phyloP scores from a whole-genome alignment of 2,113 vertebrate species.

The Nycticebus coucang region DNA sequence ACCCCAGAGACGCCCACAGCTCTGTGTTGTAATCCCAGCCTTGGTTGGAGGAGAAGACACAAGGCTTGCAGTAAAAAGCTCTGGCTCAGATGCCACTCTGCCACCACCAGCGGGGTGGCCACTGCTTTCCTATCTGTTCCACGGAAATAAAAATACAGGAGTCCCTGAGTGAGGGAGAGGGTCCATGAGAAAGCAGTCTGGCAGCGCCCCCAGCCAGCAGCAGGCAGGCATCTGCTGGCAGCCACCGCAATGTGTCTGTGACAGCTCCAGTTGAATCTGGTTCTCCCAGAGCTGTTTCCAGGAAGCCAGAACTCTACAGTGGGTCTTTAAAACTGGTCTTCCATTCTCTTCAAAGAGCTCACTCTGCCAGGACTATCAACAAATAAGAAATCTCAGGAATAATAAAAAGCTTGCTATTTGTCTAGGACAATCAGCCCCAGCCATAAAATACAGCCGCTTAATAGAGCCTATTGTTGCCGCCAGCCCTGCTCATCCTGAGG shows the following conservation, averaged over 20 bases:
- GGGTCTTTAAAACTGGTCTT: not conserved
- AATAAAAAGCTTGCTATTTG: constrained; percentile 56
- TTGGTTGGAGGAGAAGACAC: not conserved
- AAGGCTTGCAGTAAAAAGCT: not conserved
- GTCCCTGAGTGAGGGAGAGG: not conserved
- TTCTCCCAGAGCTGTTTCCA: not conserved
- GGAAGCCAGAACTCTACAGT: not conserved
- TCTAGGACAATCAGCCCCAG: constrained; percentile 48
- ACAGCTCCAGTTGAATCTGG: not conserved
- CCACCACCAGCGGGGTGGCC: not conserved
- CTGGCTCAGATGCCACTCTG: not conserved
- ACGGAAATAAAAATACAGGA: not conserved
- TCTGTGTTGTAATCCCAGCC: not conserved
- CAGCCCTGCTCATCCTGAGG: fast-evolving
- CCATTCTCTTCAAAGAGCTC: not conserved
- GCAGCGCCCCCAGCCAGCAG: not conserved
- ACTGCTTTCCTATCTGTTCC: not conserved
- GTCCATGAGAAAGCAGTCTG: not conserved
- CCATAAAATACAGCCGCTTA: constrained; percentile 49
- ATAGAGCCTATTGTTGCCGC: not conserved
- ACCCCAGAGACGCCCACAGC: not conserved
- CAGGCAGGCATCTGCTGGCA: fast-evolving
- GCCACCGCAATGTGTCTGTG: fast-evolving
- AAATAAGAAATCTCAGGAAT: constrained; percentile 61
- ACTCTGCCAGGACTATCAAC: constrained; percentile 13